Base-by-base conservation (phyloP, 2,797 vertebrate species). In the Sebastes taczanowskii region DNA sequence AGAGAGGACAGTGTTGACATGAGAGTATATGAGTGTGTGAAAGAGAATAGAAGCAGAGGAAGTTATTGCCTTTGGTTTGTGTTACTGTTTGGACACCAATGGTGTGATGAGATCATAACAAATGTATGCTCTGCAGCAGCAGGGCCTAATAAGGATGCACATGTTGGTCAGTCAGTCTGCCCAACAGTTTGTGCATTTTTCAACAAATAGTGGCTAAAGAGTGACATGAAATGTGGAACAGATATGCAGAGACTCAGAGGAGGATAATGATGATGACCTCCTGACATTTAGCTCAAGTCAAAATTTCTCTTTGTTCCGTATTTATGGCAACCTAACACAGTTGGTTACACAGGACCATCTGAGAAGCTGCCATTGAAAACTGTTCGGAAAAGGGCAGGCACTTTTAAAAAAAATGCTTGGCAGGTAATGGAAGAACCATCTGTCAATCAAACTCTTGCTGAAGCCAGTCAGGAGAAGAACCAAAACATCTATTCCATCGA, bases 1-100 rank as follows among this genome's bases (percentile, higher is more conserved):
- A 8, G 59, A 67, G 42, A 32, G 49, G 72, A 61, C 20, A 4
- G 67, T 81, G 89, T 74, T 86, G 88, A 86, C 67, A 68, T 29
- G 65, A 71, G 53, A 58, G 60, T 46, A 56, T 85, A 75, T 67
- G 58, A 67, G 72, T 25, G 62, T 78, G 63, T 56, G 25, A 11
- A 10, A 64, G 55, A 76, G 49, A 34, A 46, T 46, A 46, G 42
- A 11, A 62, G 66, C 18, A 73, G 59, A 81, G 76, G 69, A 83
- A 81, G 71, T 64, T 32, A 27, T 27, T 71, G 61, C n/a, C 27
- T 76, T 76, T 67, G 66, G 73, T 79, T 69, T 79, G 56, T 74
- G 56, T 64, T 74, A 35, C 60, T 66, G 49, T 84, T 62, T 82
- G 70, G 56, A 86, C 56, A 8, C 42, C 58, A 23, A 14, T 20